Percentiles rank a stretch among this genome's conserved stretches.
Evolutionary conservation across 2,797 vertebrate genomes (phyloP).

Genomic region (Stomatorhinus walkeri): DNA sequence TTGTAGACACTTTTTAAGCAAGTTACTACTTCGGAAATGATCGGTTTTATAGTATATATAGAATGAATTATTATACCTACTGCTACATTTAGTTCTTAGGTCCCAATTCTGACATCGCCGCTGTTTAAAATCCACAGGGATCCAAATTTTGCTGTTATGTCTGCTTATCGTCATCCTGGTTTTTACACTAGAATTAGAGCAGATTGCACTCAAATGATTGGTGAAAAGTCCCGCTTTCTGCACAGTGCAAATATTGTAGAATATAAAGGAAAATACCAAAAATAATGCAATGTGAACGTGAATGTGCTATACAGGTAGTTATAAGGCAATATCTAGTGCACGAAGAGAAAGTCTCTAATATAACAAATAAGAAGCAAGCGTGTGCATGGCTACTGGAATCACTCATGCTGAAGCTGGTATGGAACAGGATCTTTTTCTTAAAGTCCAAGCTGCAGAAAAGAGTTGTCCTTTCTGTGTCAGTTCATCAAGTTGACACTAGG

Average conservation of each 20-base stretch:
- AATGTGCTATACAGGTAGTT: not conserved
- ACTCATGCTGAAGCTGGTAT: not conserved
- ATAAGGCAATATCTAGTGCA: not conserved
- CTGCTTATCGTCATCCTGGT: not conserved
- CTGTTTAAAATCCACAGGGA: not conserved
- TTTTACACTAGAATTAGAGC: not conserved
- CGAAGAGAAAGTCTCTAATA: not conserved
- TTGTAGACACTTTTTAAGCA: not conserved
- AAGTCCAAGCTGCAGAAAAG: not conserved
- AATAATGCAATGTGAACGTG: not conserved
- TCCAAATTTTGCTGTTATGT: not conserved
- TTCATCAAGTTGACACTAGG: slow-evolving; percentile 13
- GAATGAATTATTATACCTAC: not conserved
- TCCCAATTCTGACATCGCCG: not conserved
- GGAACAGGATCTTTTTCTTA: not conserved
- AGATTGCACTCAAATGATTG: not conserved
- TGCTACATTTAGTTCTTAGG: not conserved
- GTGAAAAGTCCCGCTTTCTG: not conserved
- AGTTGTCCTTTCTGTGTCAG: not conserved
- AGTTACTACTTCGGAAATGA: not conserved
- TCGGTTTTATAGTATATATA: not conserved
- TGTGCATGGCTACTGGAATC: not conserved
- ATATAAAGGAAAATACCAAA: not conserved
- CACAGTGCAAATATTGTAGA: not conserved
- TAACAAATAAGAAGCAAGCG: not conserved